Evolutionary conservation across 2,113 vertebrate species (phyloP).

Genomic region (Dasyurus viverrinus): DNA sequence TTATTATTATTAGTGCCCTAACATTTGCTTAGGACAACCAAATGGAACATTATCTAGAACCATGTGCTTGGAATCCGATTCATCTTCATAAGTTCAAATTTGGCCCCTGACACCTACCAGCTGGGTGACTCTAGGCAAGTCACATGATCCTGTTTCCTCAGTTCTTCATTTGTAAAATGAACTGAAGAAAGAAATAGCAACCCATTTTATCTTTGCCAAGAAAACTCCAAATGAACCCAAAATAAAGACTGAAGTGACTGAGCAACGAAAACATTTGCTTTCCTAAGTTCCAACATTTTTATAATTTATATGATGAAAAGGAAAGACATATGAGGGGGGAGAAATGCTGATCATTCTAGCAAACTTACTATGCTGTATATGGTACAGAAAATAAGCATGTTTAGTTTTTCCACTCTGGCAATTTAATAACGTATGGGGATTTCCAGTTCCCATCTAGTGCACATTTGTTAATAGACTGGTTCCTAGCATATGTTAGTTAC

Average conservation of each 20-base stretch:
- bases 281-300: constrained; percentile 33
- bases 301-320: constrained; percentile 24
- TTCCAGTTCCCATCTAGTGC: constrained; percentile 63
- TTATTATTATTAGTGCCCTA: not conserved
- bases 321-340: not conserved
- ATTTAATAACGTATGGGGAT: constrained; percentile 62
- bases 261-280: not conserved
- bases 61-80: not conserved
- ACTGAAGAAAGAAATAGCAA: not conserved
- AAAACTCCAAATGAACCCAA: not conserved
- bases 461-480: constrained; percentile 69
- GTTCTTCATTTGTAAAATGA: not conserved
- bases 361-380: constrained; percentile 19
- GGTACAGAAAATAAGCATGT: not conserved
- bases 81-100: not conserved
- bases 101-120: not conserved
- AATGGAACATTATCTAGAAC: not conserved
- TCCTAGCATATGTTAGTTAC: constrained; percentile 60
- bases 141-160: not conserved
- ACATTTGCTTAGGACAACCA: not conserved
- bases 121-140: not conserved
- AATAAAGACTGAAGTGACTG: not conserved
- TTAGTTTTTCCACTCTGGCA: constrained; percentile 65
- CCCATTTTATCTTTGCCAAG: not conserved
- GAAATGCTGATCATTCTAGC: not conserved